Conservation (phyloP, 2,888 invertebrate genomes). For the Caenorhabditis uteleia region DNA sequence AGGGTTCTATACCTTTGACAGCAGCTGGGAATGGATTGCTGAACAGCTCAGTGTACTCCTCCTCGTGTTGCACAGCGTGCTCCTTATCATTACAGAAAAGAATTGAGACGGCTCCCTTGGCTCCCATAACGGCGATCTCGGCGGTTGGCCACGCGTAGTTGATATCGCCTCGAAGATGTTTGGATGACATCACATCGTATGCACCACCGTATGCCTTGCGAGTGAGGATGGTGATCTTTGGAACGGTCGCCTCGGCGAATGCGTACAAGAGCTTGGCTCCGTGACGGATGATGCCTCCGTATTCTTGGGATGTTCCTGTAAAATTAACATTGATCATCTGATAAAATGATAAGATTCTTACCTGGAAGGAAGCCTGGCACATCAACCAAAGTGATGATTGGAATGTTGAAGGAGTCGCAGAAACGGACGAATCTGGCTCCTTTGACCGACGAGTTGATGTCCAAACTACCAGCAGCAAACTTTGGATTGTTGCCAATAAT, state of each 20-base stretch:
- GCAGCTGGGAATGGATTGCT: constrained; percentile 78
- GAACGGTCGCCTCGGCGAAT: constrained; percentile 79
- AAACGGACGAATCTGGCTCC: constrained; percentile 78
- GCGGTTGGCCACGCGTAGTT: constrained; percentile 80
- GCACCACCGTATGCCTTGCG: constrained; percentile 79
- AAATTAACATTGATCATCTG: neutral
- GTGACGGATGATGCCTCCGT: constrained; percentile 77
- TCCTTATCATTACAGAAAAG: constrained; percentile 75
- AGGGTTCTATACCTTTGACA: constrained; percentile 75
- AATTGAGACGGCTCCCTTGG: constrained; percentile 78
- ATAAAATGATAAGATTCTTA: neutral
- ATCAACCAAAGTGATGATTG: constrained; percentile 78
- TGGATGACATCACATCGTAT: constrained; percentile 79
- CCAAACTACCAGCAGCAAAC: constrained; percentile 77
- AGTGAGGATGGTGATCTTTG: constrained; percentile 78
- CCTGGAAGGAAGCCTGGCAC: constrained; percentile 79
- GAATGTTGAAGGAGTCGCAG: constrained; percentile 79
- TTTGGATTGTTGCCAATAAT: constrained; percentile 79
- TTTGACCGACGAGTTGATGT: constrained; percentile 78
- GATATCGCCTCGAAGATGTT: constrained; percentile 77
- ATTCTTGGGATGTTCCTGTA: constrained; percentile 60
- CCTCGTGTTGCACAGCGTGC: constrained; percentile 72
- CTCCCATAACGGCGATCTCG: constrained; percentile 79
- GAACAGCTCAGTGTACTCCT: constrained; percentile 77
- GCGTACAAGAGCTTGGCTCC: constrained; percentile 79